Evolutionary conservation across 2,113 vertebrate genomes (phyloP), one percentile per base, ranked within the genome.

Genomic region (Cranoglanis bouderius): DNA sequence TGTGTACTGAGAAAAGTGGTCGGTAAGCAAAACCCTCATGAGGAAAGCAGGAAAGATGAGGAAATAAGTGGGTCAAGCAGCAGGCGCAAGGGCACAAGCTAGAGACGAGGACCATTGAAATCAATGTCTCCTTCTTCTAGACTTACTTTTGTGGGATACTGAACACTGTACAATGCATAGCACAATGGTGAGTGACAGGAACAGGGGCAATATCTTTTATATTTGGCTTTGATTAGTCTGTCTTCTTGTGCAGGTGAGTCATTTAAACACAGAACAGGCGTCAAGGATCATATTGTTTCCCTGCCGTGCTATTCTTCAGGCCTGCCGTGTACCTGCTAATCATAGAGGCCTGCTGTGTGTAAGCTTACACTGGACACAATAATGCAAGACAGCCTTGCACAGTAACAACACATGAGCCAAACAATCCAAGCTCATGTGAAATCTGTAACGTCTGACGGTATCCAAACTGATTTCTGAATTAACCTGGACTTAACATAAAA

Each of bases 1-100:
- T 94, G 88, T 91, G 93, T 94, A 95, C 95, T 95, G 93, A 9
- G 91, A 90, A 94, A 94, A 93, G 93, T 93, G 93, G 91, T 87
- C 91, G 92, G 93, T 94, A 94, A 93, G 91, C 92, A 92, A 93
- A 95, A 94, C 90, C 94, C 95, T 95, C 94, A 89, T 88, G 94
- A 95, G 95, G 94, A 92, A 94, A 94, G 91, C 89, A 90, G 93
- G 95, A 95, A 96, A 95, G 94, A 96, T 95, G 96, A 96, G 95
- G 95, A 95, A 95, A 96, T 96, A 96, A 96, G 96, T 96, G 95
- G 95, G 95, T 95, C 95, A 95, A 94, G 94, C 93, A 90, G 90
- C 57, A 93, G 93, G 93, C 90, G 53, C 93, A 92, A 95, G 94
- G 94, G 94, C 92, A 94, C 90, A 84, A 85, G 90, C 83, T 91